phyloP scores from a whole-genome alignment of 2,888 invertebrate species.

The Eretmocerus hayati region DNA sequence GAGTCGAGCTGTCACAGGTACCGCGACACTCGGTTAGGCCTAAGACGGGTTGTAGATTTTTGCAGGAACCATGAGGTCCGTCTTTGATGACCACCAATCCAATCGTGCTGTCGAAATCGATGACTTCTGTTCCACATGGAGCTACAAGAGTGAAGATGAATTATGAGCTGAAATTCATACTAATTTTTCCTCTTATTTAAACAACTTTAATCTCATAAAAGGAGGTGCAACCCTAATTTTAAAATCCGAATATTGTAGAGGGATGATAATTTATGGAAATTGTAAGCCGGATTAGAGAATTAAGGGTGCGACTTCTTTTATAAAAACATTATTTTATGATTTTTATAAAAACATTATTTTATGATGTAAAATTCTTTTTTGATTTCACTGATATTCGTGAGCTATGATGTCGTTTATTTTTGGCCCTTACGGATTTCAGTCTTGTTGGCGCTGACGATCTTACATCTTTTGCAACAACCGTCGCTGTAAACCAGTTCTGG shows the following conservation, averaged over 20 bases:
- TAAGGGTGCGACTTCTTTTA: no score
- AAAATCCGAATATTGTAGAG: not conserved
- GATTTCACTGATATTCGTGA: constrained; percentile 45
- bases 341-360: no score
- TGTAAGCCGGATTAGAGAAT: no score
- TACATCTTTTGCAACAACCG: constrained; percentile 65
- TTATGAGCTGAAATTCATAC: no score
- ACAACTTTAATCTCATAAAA: not conserved
- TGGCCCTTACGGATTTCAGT: no score
- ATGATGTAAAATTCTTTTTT: constrained; percentile 45
- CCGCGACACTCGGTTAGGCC: constrained; percentile 68
- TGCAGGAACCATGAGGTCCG: constrained; percentile 56
- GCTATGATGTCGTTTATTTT: no score
- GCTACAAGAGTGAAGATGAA: no score
- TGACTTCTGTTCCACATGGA: constrained; percentile 51
- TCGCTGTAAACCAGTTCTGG: constrained; percentile 52
- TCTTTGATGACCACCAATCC: constrained; percentile 52
- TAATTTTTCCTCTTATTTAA: not conserved
- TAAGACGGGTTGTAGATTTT: constrained; percentile 54
- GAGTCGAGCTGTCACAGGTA: constrained; percentile 61
- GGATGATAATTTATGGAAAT: no score
- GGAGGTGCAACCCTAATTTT: not conserved
- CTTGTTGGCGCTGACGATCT: no score
- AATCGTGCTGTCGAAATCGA: constrained; percentile 52
- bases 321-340: no score